Evolutionary conservation across 2,113 vertebrate species (phyloP).

Genomic region (Notechis scutatus): DNA sequence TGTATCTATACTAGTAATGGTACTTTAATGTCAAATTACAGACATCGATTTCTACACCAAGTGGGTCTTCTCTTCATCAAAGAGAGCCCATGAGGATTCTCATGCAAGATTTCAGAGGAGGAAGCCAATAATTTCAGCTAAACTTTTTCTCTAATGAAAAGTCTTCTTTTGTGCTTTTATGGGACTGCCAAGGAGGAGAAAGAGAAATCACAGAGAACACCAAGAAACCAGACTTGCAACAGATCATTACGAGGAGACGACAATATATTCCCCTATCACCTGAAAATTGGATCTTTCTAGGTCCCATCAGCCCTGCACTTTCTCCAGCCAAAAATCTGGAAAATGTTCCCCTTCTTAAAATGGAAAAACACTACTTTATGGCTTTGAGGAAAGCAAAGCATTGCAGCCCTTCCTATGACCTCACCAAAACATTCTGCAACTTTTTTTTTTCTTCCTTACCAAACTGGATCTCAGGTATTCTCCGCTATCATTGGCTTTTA

Average conservation of each 20-base stretch:
- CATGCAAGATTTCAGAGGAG: not conserved
- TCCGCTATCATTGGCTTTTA: not conserved
- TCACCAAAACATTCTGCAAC: not conserved
- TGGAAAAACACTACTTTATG: not conserved
- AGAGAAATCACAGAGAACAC: not conserved
- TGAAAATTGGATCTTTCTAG: not conserved
- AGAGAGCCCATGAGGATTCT: not conserved
- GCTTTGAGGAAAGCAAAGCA: not conserved
- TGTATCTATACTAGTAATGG: not conserved
- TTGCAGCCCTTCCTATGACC: not conserved
- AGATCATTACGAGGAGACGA: not conserved
- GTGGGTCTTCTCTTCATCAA: not conserved
- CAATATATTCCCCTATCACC: too few relatives aligned
- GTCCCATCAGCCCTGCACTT: too few relatives aligned
- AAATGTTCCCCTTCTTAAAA: not conserved
- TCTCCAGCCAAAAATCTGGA: not conserved
- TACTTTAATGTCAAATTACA: too few relatives aligned
- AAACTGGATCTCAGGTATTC: too few relatives aligned
- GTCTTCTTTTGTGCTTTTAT: not conserved
- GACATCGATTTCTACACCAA: not conserved
- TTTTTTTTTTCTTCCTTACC: not conserved
- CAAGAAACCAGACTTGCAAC: not conserved
- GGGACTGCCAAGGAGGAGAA: not conserved
- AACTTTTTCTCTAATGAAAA: not conserved
- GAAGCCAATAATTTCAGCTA: not conserved